phyloP scores from a whole-genome alignment of 2,888 invertebrate genomes.

The Tuberolachnus salignus region DNA sequence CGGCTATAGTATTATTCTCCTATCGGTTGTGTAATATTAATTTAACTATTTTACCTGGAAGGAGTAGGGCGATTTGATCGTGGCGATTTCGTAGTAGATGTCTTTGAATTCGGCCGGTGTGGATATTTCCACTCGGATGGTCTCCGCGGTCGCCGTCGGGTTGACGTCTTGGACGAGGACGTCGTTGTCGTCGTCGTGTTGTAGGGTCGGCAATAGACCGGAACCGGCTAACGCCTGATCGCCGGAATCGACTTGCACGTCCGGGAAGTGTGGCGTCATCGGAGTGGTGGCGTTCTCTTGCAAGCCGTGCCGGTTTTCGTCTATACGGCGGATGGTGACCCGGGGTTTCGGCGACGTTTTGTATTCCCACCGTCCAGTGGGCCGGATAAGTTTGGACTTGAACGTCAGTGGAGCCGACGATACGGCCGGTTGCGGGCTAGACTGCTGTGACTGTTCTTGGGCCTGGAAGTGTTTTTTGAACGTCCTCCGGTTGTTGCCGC shows the following conservation, averaged over 20 bases:
- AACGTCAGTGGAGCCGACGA: constrained; percentile 70
- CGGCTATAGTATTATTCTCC: too few species aligned
- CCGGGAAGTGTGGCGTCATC: constrained; percentile 62
- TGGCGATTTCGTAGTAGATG: constrained; percentile 87
- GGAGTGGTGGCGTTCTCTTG: constrained; percentile 60
- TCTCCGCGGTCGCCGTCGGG: constrained; percentile 73
- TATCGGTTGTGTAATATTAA: too few species aligned
- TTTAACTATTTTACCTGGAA: constrained; percentile 73
- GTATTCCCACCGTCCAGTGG: constrained; percentile 88
- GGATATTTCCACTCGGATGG: constrained; percentile 85
- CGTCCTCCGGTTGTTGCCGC: neutral
- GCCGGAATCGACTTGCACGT: constrained; percentile 63
- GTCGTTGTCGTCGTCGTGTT: constrained; percentile 61
- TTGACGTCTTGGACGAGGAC: constrained; percentile 59
- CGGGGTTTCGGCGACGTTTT: constrained; percentile 87
- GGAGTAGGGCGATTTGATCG: constrained; percentile 86
- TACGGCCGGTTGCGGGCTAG: constrained; percentile 42
- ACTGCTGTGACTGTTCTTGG: constrained; percentile 56
- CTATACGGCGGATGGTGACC: constrained; percentile 77
- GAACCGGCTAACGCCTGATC: constrained; percentile 79
- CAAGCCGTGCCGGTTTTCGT: constrained; percentile 63
- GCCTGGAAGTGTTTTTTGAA: constrained; percentile 44
- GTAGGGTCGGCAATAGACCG: constrained; percentile 62
- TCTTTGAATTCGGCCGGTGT: constrained; percentile 85
- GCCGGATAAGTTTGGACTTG: constrained; percentile 80